Base-by-base conservation (phyloP, 1,140 invertebrate genomes). In the Hylaeus anthracinus region DNA sequence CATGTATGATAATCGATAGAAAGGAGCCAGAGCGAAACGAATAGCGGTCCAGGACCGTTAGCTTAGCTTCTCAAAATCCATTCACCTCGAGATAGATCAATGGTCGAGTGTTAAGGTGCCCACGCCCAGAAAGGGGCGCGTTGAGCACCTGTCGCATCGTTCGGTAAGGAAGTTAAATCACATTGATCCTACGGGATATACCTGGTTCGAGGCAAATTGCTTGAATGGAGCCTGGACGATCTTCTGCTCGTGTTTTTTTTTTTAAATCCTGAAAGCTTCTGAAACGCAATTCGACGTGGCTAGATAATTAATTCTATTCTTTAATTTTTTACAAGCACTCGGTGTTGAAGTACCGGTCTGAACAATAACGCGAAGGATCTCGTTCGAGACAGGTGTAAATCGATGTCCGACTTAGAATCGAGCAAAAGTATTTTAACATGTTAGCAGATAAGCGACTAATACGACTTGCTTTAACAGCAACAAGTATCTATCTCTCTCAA, bases 161-260 rank as follows among this genome's bases (percentile, higher is more conserved):
- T 81, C 63, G 58, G 37, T 48, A 65, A 12, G 48, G 26, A 15
- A 74, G 41, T 75, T 74, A 66, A 26, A 15, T 58, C 37, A 66
- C 45, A 65, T 48, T 8, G 58, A 74, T 79, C 4, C 60, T 39
- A 26, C 26, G 60, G 26, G n/a, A 51, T 61, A 65, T 75, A 79
- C 65, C 67, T 85, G 81, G 53, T 63, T 55, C 76, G 71, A 72
- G n/a, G 66, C 81, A 79, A 85, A 85, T 85, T 65, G 72, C 41
- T n/a, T 26, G 55, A 51, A 81, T 43, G 72, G n/a, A 48, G 2
- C 43, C 15, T 43, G 63, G 12, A 72, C n/a, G 12, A 48, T n/a
- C 61, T 63, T 43, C 74, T 14, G 10, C 5, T 9, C 0, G 6
- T 26, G 9, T n/a, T 75, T 43, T n/a, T 51, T 41, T 64, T 74